A percentile compares a stretch with the other conserved stretches of the same genome.
Evolutionary conservation across 2,113 vertebrate genomes (phyloP).

Genomic region (Tachycineta bicolor): DNA sequence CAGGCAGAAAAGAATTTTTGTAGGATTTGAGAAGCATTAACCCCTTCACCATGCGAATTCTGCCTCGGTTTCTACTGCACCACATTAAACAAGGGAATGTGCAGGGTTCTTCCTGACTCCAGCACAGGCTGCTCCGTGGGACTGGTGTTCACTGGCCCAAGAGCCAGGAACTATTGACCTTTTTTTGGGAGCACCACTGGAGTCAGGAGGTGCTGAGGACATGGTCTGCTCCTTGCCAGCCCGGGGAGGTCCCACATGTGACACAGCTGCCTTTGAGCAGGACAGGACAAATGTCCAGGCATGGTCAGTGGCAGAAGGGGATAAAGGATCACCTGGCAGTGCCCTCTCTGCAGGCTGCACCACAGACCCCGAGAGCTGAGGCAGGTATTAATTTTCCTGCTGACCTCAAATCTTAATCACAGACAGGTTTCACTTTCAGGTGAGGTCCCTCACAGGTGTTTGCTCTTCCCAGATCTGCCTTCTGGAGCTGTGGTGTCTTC

Average conservation of each 20-base stretch:
- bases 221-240: background rate
- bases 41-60: background rate
- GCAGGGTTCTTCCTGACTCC: background rate
- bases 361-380: background rate
- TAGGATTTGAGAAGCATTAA: background rate
- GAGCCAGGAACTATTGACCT: background rate
- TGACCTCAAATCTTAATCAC: background rate
- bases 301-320: background rate
- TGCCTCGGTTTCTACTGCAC: background rate
- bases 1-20: background rate
- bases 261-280: background rate
- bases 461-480: background rate
- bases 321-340: background rate
- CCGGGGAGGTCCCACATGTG: background rate
- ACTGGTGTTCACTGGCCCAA: background rate
- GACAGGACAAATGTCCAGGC: background rate
- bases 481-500: background rate
- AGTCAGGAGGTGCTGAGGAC: background rate
- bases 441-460: background rate
- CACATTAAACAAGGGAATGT: background rate
- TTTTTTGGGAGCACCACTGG: background rate
- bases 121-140: background rate
- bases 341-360: accelerated
- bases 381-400: background rate
- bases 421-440: background rate